Base-by-base conservation (phyloP, 2,888 invertebrate genomes). In the Coelinius sp. region DNA sequence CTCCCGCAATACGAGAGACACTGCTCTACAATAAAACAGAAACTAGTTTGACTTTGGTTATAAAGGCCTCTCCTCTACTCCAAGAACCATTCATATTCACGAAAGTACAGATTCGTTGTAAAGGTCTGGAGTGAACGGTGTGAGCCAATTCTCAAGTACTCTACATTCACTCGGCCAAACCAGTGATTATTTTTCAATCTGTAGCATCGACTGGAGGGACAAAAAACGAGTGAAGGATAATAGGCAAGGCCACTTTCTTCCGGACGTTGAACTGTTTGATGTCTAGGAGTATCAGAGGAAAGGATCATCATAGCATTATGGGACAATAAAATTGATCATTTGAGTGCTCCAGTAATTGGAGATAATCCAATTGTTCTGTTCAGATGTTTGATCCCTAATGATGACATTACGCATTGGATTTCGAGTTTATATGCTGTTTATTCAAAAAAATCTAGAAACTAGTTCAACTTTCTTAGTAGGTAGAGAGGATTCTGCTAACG, bases 361-460 rank as follows among this genome's bases (percentile, higher is more conserved):
- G 6, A 46, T 12, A 27, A 71, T 70, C 44, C 75, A 77, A 77
- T 76, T 78, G 79, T 77, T 46, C 81, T 75, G 76, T 70, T 53
- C 78, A 68, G 80, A 75, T 78, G 78, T 80, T 75, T 78, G 75
- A 78, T 73, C 72, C 77, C 75, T 81, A 87, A 84, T 87, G 86
- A 86, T 81, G 81, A 77, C 82, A 73, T 74, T 71, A 78, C 81
- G 82, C 83, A 84, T 82, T 82, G 84, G 85, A 86, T 86, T 84
- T 86, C 86, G 84, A 86, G 84, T 87, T 88, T 88, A 88, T 88
- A 87, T 83, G n/a, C 81, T 73, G 76, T 68, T 70, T 76, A 73
- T 69, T 56, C 80, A 83, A 84, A 86, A 85, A 86, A 86, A 84
- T 71, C 70, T 78, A 80, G 71, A 82, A 88, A 88, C 87, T 86